These are phyloP conservation scores for Drosophila barbarae DNA, from an alignment of 2,888 invertebrate genomes.

Conservation along the genomic window DNA sequence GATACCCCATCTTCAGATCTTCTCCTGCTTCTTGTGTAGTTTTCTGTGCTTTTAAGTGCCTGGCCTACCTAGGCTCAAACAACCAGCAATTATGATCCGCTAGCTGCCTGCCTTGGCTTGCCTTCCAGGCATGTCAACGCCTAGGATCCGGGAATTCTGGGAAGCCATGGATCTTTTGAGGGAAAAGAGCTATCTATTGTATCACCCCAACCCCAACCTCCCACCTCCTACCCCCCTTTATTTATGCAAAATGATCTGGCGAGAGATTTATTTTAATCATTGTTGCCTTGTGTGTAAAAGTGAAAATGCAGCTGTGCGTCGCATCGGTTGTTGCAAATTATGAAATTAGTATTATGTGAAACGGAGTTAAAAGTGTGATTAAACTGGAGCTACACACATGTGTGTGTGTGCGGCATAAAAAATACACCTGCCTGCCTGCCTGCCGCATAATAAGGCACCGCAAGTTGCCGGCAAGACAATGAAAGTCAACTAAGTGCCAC, in stretches of 20 bases:
- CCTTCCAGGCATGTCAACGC: conserved; percentile 45
- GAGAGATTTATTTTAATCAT: conserved; percentile 50
- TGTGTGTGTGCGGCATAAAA: conserved; percentile 27
- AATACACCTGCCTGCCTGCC: conserved; percentile 37
- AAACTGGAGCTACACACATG: conserved; percentile 53
- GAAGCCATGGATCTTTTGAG: not conserved
- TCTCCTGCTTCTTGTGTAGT: conserved; percentile 3
- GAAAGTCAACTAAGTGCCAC: conserved; percentile 59
- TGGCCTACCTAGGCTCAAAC: conserved; percentile 13
- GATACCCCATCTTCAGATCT: not conserved
- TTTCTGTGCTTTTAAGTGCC: conserved; percentile 1
- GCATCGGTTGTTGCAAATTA: conserved; percentile 61
- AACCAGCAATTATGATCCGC: conserved; percentile 64
- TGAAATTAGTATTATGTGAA: conserved; percentile 75
- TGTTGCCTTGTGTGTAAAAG: conserved; percentile 41
- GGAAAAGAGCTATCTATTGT: not conserved
- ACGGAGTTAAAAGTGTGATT: conserved; percentile 74
- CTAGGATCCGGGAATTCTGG: conserved; percentile 45
- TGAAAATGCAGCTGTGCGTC: conserved; percentile 49
- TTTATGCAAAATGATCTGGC: conserved; percentile 55
- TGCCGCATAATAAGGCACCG: conserved; percentile 60
- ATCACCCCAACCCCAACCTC: not conserved
- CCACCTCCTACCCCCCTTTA: conserved; percentile 17
- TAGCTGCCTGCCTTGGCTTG: conserved; percentile 29
- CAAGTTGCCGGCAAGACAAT: conserved; percentile 59